phyloP scores from a whole-genome alignment of 2,888 invertebrate species.

The Megalurothrips usitatus region DNA sequence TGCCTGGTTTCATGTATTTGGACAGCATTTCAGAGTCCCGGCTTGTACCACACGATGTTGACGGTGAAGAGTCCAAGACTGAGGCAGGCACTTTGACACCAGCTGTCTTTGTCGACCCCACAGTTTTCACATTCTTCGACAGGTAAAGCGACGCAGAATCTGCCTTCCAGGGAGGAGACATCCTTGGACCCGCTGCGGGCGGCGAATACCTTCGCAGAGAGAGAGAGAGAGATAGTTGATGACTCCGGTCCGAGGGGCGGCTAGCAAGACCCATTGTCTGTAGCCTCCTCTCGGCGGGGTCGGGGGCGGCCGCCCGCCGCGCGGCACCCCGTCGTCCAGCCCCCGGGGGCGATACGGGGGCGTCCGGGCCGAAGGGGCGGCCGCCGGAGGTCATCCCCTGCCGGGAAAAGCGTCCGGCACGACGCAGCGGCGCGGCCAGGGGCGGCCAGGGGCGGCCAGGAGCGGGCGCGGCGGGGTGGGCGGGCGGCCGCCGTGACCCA shows the following conservation, averaged over 20 bases:
- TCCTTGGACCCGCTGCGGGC: background rate
- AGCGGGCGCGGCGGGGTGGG: background rate
- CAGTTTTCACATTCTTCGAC: background rate
- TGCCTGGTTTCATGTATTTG: background rate
- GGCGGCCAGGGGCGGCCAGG: background rate
- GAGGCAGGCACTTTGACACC: background rate
- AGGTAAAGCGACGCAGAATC: background rate
- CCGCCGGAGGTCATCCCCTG: background rate
- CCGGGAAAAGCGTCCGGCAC: background rate
- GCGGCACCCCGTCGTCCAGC: background rate
- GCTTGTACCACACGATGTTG: background rate
- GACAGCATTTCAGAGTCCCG: background rate
- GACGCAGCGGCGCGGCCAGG: background rate
- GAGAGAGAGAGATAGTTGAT: no score
- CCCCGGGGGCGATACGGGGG: background rate
- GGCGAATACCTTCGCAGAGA: background rate
- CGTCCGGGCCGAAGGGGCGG: background rate
- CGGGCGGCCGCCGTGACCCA: background rate
- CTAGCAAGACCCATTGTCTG: slow-evolving; percentile 3
- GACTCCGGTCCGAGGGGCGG: no score
- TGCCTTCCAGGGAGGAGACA: background rate
- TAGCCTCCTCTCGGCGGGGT: no score
- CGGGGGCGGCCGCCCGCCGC: background rate
- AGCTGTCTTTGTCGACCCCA: background rate
- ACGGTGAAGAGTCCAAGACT: background rate